These are phyloP conservation scores for Salvelinus sp. DNA, from an alignment of 2,113 vertebrate species.

Conservation along the genomic window DNA sequence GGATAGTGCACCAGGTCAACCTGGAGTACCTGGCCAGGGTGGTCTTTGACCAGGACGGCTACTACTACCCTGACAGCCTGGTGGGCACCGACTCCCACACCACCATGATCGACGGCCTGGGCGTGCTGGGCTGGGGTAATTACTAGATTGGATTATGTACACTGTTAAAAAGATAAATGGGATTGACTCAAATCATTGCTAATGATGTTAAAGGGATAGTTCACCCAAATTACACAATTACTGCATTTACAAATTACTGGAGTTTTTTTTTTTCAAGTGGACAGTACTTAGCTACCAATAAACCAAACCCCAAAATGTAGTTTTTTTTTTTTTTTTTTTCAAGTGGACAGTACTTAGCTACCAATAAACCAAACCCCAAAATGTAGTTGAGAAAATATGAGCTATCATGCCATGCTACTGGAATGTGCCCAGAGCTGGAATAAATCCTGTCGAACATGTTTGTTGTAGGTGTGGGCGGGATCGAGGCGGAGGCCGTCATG, in stretches of 20 bases:
- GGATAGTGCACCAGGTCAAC: slow-evolving; percentile 98
- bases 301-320: not conserved
- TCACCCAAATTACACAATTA: no score
- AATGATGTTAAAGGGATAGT: no score
- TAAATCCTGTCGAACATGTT: not conserved
- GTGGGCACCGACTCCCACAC: slow-evolving; percentile 98
- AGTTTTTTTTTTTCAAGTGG: no score
- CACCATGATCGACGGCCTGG: slow-evolving; percentile 96
- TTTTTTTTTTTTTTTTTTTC: not conserved
- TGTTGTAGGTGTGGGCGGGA: slow-evolving; percentile 91
- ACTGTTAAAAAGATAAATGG: no score
- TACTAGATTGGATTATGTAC: not conserved
- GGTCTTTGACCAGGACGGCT: slow-evolving; percentile 86
- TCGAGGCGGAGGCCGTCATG: slow-evolving; percentile 99
- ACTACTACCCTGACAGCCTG: slow-evolving; percentile 92
- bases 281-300: no score
- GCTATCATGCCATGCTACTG: not conserved
- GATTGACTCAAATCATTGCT: no score
- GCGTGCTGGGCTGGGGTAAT: slow-evolving; percentile 94
- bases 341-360: no score
- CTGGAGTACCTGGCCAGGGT: slow-evolving; percentile 94
- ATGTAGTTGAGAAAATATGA: not conserved
- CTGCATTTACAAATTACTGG: no score
- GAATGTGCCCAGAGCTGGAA: not conserved
- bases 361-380: no score